phyloP scores from a whole-genome alignment of 1,140 invertebrate genomes.

The Aphidius gifuensis region DNA sequence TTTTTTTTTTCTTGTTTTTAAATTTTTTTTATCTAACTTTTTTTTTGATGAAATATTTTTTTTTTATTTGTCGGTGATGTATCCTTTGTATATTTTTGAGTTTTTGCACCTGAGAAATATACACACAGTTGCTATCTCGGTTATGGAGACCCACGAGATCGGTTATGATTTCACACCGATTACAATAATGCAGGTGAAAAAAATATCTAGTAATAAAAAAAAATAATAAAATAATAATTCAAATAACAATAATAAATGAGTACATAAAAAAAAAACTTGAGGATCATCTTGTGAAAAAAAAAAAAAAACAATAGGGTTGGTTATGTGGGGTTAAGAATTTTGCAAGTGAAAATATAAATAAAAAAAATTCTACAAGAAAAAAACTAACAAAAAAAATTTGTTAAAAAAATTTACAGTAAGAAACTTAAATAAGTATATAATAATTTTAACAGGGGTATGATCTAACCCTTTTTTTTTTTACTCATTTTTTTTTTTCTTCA shows the following conservation, averaged over 20 bases:
- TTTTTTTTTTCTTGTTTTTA: slow-evolving; percentile 23
- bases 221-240: slow-evolving; percentile 43
- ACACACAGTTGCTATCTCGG: slow-evolving; percentile 30
- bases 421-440: slow-evolving; percentile 56
- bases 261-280: slow-evolving; percentile 5
- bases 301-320: not conserved
- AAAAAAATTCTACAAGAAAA: slow-evolving; percentile 29
- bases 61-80: no score
- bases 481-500: not conserved
- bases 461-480: slow-evolving; percentile 36
- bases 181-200: slow-evolving; percentile 46
- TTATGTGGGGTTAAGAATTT: not conserved
- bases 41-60: slow-evolving; percentile 4
- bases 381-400: slow-evolving; percentile 7
- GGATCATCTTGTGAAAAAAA: slow-evolving; percentile 3
- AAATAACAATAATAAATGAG: slow-evolving; percentile 13
- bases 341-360: not conserved
- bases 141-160: slow-evolving; percentile 37
- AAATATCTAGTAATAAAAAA: slow-evolving; percentile 1
- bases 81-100: not conserved
- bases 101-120: not conserved
- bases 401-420: slow-evolving; percentile 37
- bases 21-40: slow-evolving; percentile 4
- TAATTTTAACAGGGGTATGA: slow-evolving; percentile 42
- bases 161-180: slow-evolving; percentile 58